phyloP scores from a whole-genome alignment of 2,888 invertebrate species.

The Philopedon plagiatum region DNA sequence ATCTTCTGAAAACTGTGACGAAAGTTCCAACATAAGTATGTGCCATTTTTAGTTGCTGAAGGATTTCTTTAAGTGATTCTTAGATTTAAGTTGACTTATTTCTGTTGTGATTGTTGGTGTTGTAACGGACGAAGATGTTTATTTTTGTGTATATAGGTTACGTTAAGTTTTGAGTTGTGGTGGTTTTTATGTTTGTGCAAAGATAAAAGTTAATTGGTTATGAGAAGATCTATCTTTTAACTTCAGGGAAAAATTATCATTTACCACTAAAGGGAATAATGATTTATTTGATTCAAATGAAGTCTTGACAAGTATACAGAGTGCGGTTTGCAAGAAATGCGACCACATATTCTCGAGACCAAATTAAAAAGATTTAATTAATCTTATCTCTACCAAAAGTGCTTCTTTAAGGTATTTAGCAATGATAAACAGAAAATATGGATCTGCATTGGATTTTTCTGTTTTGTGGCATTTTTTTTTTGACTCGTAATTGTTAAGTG shows the following conservation, averaged over 20 bases:
- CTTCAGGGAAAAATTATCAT: background rate
- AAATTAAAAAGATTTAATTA: too few species aligned
- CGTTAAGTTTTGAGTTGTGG: conserved; percentile 37
- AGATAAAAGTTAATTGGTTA: conserved; percentile 8
- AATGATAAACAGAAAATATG: too few species aligned
- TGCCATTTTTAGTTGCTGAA: conserved; percentile 37
- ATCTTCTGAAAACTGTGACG: conserved; percentile 83
- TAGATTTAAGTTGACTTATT: conserved; percentile 39
- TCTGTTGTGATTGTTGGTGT: conserved; percentile 47
- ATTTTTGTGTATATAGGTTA: conserved; percentile 46
- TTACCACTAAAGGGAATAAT: background rate
- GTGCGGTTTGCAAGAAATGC: too few species aligned
- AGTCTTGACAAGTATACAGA: too few species aligned
- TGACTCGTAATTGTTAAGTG: too few species aligned
- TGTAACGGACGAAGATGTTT: conserved; percentile 34
- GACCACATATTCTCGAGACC: too few species aligned
- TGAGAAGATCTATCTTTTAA: background rate
- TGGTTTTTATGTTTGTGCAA: background rate
- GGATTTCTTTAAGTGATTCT: conserved; percentile 49
- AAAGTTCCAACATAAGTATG: conserved; percentile 82
- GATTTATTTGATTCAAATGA: too few species aligned
- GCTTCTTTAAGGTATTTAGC: too few species aligned
- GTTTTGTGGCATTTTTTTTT: too few species aligned
- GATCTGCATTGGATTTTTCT: too few species aligned
- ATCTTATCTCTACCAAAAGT: too few species aligned